Evolutionary conservation across 2,113 vertebrate genomes (phyloP), one percentile per base, ranked within the genome.

Genomic region (Empidonax alnorum): DNA sequence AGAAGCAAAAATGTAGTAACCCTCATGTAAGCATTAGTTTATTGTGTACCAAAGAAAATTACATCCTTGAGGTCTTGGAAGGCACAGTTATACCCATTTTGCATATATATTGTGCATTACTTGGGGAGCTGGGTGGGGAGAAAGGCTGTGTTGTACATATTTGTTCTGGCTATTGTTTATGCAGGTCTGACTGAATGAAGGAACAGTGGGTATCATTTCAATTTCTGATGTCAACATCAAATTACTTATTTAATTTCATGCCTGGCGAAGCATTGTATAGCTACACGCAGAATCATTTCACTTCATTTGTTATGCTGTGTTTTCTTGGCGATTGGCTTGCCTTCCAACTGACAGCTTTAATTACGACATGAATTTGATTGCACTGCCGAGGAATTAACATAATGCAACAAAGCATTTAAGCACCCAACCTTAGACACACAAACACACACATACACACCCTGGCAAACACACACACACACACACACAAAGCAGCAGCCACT

Each of bases 201-300:
- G 98, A 99, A 98, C 98, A 98, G 98, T 98, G 98, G 98, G 98
- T 99, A 99, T 99, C 98, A 98, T 99, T 99, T 99, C 98, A 98
- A 99, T 99, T 99, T 98, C 98, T 99, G 98, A 99, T 98, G 99
- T 99, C 98, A 99, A 99, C 99, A 99, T 99, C 98, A 99, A 99
- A 99, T 99, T 98, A 99, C 99, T 99, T 99, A 99, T 99, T 99
- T 99, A 98, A 99, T 99, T 99, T 99, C 99, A 99, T 99, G 99
- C 99, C 99, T 98, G 98, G 98, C 96, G 98, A 99, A 99, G 99
- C 99, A 98, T 98, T 98, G 97, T 98, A 98, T 98, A 99, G 99
- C 98, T 99, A 99, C 99, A 99, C 95, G 97, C 98, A 98, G 98
- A 98, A 99, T 99, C 98, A 97, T 98, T 98, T 98, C 98, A 99